A percentile compares a stretch with the other conserved stretches of the same genome.
Evolutionary conservation across 2,797 vertebrate genomes (phyloP).

Genomic region (Rhodeus uyekii): DNA sequence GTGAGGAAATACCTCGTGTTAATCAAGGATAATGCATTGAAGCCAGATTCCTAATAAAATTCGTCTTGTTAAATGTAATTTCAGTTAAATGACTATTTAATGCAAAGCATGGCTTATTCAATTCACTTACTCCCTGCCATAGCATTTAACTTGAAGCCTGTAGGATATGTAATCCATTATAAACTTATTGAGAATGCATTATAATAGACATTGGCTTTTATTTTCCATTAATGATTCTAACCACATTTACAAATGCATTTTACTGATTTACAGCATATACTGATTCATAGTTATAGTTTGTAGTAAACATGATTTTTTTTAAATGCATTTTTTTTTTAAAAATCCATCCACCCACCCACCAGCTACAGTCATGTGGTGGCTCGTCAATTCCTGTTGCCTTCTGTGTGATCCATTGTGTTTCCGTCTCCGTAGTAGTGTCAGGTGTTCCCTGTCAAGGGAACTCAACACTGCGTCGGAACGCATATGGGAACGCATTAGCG

Average conservation of each 20-base stretch:
- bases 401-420: too few relatives aligned
- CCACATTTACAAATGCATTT: not conserved
- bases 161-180: not conserved
- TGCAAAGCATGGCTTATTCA: not conserved
- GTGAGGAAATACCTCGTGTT: not conserved
- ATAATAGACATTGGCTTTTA: not conserved
- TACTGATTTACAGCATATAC: not conserved
- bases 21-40: not conserved
- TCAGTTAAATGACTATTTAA: slow-evolving; percentile 6
- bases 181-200: not conserved
- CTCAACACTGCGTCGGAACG: too few relatives aligned
- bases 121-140: not conserved
- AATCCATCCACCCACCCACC: too few relatives aligned
- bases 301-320: too few relatives aligned
- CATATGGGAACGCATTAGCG: too few relatives aligned
- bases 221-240: not conserved
- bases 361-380: too few relatives aligned
- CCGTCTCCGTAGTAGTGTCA: too few relatives aligned
- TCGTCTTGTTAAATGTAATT: not conserved
- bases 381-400: too few relatives aligned
- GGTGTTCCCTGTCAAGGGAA: too few relatives aligned
- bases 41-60: not conserved
- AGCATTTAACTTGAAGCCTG: not conserved
- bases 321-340: too few relatives aligned
- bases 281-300: not conserved